phyloP scores from a whole-genome alignment of 2,888 invertebrate species.

The Nomada fucata region DNA sequence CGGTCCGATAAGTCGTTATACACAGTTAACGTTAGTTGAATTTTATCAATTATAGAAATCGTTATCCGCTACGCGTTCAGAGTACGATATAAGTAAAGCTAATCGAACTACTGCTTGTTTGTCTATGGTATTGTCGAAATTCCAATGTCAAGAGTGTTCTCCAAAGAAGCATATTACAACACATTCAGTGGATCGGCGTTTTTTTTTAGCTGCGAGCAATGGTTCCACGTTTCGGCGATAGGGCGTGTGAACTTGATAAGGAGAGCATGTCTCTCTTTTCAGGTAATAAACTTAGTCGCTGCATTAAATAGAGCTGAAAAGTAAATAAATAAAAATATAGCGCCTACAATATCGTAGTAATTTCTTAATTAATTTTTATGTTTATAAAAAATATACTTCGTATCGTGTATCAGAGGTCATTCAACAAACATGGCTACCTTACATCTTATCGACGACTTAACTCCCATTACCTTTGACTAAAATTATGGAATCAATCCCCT shows the following conservation, averaged over 20 bases:
- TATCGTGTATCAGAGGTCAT: not conserved
- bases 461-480: too few relatives aligned
- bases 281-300: too few relatives aligned
- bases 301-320: not conserved
- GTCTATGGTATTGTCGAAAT: conserved; percentile 5
- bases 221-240: not conserved
- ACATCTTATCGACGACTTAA: not conserved
- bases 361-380: not conserved
- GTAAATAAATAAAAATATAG: not conserved
- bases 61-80: not conserved
- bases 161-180: not conserved
- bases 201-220: not conserved
- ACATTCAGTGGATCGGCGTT: not conserved
- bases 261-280: not conserved
- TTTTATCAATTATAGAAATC: conserved; percentile 16
- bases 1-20: not conserved
- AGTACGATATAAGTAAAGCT: not conserved
- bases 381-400: not conserved
- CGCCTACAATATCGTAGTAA: too few relatives aligned
- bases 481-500: too few relatives aligned
- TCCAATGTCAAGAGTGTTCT: not conserved
- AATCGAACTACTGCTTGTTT: not conserved
- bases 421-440: conserved; percentile 10
- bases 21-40: not conserved
- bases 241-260: not conserved